Conservation (phyloP, 2,888 invertebrate genomes). For the Griposia aprilina region DNA sequence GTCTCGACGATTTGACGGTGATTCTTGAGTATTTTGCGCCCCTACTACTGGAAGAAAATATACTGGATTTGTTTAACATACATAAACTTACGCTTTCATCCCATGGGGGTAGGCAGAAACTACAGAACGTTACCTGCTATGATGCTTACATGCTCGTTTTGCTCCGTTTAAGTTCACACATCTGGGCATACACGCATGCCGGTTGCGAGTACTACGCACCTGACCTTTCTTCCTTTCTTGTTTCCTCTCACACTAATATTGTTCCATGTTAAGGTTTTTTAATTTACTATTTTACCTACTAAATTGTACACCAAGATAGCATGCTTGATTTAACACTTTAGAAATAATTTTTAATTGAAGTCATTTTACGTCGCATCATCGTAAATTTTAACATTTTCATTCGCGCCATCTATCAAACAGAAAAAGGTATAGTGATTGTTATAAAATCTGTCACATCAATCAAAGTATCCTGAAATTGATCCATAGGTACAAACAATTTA, state of each 20-base stretch:
- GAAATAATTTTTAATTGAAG: not conserved
- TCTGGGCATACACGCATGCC: not conserved
- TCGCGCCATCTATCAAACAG: not conserved
- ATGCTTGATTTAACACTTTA: too few relatives aligned
- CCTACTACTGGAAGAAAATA: conserved; percentile 58
- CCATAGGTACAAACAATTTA: not conserved
- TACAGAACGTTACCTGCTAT: not conserved
- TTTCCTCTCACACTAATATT: too few relatives aligned
- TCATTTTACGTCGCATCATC: not conserved
- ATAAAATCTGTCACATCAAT: not conserved
- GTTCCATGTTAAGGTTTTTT: too few relatives aligned
- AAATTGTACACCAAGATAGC: too few relatives aligned
- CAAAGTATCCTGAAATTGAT: not conserved
- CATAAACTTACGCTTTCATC: not conserved
- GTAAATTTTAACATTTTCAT: not conserved
- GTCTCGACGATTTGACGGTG: conserved; percentile 68
- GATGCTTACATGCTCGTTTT: not conserved
- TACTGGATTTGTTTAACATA: not conserved
- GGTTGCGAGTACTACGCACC: not conserved
- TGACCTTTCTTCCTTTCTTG: not conserved
- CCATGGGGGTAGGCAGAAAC: not conserved
- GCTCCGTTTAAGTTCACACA: not conserved
- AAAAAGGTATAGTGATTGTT: not conserved
- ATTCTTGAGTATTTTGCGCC: conserved; percentile 65
- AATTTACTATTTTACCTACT: too few relatives aligned